Percentiles rank a stretch among this genome's conserved stretches.
Evolutionary conservation across 2,113 vertebrate species (phyloP).

Genomic region (Crotalus helleri): DNA sequence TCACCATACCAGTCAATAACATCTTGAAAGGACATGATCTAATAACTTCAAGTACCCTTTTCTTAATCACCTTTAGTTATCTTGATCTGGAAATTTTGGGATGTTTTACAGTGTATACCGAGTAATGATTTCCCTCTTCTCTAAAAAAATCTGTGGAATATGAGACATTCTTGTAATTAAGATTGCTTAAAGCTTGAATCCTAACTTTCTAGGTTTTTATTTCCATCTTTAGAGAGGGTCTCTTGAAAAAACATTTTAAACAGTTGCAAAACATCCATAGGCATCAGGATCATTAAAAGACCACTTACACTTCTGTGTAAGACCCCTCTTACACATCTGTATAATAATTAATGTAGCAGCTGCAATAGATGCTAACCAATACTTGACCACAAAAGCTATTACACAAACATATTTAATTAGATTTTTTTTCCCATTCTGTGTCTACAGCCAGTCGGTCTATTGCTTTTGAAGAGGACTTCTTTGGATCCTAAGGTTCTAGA

Average conservation of each 20-base stretch:
- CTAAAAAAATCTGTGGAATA: not conserved
- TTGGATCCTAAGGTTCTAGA: not conserved
- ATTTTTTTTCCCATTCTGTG: not conserved
- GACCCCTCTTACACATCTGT: not conserved
- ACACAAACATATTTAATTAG: not conserved
- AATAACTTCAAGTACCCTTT: not conserved
- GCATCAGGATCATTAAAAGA: not conserved
- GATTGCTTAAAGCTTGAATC: slow-evolving; percentile 4
- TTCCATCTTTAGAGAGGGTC: not conserved
- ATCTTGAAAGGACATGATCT: not conserved
- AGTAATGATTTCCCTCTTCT: slow-evolving; percentile 4
- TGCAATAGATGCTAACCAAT: not conserved
- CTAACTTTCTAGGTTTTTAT: not conserved
- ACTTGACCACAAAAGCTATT: not conserved
- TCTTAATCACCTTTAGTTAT: not conserved
- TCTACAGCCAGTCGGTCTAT: not conserved
- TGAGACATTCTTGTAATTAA: slow-evolving; percentile 19
- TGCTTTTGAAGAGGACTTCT: not conserved
- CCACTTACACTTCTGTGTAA: not conserved
- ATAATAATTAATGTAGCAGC: not conserved
- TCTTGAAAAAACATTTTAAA: not conserved
- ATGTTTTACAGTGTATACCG: not conserved
- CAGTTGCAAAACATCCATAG: not conserved
- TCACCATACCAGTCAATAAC: not conserved
- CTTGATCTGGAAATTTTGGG: not conserved